These are phyloP conservation scores for Morus bassanus DNA, from an alignment of 2,797 vertebrate genomes.

Conservation along the genomic window DNA sequence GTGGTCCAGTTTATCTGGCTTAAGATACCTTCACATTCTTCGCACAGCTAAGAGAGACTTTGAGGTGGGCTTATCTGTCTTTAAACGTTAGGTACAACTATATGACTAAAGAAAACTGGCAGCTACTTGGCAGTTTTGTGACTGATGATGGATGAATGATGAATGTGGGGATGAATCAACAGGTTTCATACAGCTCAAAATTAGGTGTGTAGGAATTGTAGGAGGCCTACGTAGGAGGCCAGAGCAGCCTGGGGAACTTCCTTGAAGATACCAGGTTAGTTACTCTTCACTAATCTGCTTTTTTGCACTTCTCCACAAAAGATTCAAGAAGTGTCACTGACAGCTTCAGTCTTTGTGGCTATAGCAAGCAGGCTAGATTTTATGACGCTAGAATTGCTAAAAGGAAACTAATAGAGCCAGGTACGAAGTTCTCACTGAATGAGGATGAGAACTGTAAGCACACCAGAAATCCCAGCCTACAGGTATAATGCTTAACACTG, in stretches of 20 bases:
- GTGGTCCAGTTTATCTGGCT: neutral
- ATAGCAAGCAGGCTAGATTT: neutral
- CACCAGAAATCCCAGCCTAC: neutral
- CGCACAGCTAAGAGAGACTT: neutral
- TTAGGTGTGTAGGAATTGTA: neutral
- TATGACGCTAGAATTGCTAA: neutral
- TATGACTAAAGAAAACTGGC: neutral
- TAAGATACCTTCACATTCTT: neutral
- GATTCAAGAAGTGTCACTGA: neutral
- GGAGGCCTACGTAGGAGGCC: neutral
- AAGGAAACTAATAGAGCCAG: neutral
- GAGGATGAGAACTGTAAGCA: neutral
- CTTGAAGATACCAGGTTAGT: neutral
- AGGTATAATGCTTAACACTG: neutral
- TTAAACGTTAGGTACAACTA: neutral
- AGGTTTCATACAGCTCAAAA: neutral
- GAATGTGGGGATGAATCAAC: neutral
- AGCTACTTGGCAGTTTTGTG: neutral
- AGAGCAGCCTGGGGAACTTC: neutral
- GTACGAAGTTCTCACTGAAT: neutral
- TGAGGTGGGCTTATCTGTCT: neutral
- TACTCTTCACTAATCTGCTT: neutral
- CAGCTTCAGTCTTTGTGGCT: neutral
- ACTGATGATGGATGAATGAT: neutral
- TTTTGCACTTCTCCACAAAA: neutral